Base-by-base conservation (phyloP, 2,888 invertebrate species). In the Stenodema calcarata region DNA sequence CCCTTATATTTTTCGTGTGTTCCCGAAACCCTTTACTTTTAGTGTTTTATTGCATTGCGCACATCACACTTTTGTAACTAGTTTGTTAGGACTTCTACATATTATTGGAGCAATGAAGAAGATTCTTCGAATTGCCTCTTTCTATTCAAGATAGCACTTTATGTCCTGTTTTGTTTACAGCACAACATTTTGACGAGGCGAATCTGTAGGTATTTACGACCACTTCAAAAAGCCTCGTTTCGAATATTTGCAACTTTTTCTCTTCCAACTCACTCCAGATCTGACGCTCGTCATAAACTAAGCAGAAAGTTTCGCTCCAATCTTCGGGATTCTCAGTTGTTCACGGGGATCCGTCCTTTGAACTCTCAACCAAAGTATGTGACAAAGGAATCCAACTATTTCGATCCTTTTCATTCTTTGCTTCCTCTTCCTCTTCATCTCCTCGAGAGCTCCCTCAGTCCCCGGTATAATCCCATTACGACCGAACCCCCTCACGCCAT, bases 351-450 rank as follows among this genome's bases (percentile, higher is more conserved):
- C 23, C 62, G 62, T 18, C 12, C 62, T 62, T 62, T 62, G 62
- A 62, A 23, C 62, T 62, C 54, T 9, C n/a, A 14, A 16, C 62
- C 62, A 62, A 62, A 62, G 62, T 62, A 62, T 62, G 62, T 62
- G 62, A 62, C 62, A 62, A 62, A 62, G 62, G 62, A 62, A 62
- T 62, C 62, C 62, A 62, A 62, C 62, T 62, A 62, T 62, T 62
- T 23, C 62, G 62, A 23, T 62, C 62, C 62, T 62, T 62, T 62
- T 62, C 62, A 62, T 62, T 23, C 62, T 62, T 62, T 62, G 62
- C 62, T 62, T 27, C 62, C 23, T 54, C 18, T 23, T 18, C 18
- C 62, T 12, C 62, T 23, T 62, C 62, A 27, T 62, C 62, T 62
- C 23, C 23, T 23, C 23, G 0, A 23, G 23, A 12, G 23, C 23